Evolutionary conservation across 2,888 invertebrate species (phyloP).

Genomic region (Gnatocerus cornutus): DNA sequence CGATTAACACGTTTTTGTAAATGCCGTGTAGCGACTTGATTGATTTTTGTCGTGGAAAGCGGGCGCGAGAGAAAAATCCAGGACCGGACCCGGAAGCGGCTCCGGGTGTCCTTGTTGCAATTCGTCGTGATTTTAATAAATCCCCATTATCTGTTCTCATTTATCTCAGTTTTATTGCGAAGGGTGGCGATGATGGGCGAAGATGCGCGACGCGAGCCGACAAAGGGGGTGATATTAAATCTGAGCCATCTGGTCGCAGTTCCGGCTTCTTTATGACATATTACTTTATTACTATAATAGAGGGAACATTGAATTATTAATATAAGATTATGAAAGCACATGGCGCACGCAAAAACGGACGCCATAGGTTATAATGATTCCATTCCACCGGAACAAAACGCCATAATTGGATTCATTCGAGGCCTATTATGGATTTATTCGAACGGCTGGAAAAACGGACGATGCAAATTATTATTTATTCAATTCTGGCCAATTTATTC

Average conservation of each 20-base stretch:
- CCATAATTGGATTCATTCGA: conserved; percentile 22
- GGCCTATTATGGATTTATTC: conserved; percentile 15
- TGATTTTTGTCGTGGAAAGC: conserved; percentile 65
- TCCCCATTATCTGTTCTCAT: conserved; percentile 42
- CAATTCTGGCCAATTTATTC: conserved; percentile 47
- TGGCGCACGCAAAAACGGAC: conserved; percentile 58
- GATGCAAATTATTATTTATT: conserved; percentile 46
- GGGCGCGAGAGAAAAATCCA: conserved; percentile 16
- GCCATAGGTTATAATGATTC: conserved; percentile 26
- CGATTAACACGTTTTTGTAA: conserved; percentile 70
- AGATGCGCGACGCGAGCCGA: conserved; percentile 49
- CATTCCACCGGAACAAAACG: conserved; percentile 16
- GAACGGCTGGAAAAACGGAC: conserved; percentile 12
- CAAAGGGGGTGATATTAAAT: conserved; percentile 68
- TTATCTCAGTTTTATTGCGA: conserved; percentile 35
- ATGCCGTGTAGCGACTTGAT: conserved; percentile 65
- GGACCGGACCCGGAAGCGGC: conserved; percentile 4
- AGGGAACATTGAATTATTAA: conserved; percentile 72
- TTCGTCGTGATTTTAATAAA: conserved; percentile 44
- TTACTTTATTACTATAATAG: conserved; percentile 72
- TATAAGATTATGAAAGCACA: conserved; percentile 70
- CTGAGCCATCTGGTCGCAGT: conserved; percentile 70
- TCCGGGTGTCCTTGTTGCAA: conserved; percentile 5
- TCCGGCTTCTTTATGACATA: conserved; percentile 70
- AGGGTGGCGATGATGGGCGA: conserved; percentile 40